Evolutionary conservation across 2,797 vertebrate species (phyloP).

Genomic region (Lutjanus campechanus): DNA sequence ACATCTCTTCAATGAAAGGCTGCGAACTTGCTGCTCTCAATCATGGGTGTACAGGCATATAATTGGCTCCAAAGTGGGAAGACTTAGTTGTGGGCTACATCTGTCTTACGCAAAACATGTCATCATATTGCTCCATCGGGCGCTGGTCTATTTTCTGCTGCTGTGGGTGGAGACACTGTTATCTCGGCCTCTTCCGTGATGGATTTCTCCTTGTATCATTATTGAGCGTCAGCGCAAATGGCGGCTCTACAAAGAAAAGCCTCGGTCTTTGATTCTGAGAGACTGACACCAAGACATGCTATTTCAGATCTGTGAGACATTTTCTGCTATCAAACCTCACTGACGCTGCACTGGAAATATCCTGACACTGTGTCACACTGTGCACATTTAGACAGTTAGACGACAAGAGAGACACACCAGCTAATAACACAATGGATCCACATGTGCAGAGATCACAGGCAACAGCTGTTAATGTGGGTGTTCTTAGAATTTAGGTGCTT

Average conservation of each 20-base stretch:
- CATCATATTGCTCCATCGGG: constrained; percentile 12
- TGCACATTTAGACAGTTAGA: constrained; percentile 34
- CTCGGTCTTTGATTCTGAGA: constrained; percentile 42
- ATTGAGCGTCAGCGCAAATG: constrained; percentile 46
- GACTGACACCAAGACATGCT: constrained; percentile 19
- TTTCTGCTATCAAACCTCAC: constrained; percentile 26
- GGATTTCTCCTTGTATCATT: constrained; percentile 40
- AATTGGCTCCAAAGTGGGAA: constrained; percentile 24
- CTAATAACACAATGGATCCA: constrained; percentile 22
- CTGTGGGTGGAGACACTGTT: constrained; percentile 21
- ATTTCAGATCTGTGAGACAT: constrained; percentile 30
- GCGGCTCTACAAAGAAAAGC: constrained; percentile 34
- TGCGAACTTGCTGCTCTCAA: constrained; percentile 10
- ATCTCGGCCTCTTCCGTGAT: constrained; percentile 16
- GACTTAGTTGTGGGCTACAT: constrained; percentile 11
- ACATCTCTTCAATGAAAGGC: constrained; percentile 16
- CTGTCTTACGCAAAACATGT: constrained; percentile 18
- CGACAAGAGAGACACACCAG: constrained; percentile 2
- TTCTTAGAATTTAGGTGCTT: neutral
- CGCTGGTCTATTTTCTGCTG: constrained; percentile 22
- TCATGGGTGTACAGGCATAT: neutral
- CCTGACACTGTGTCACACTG: constrained; percentile 6
- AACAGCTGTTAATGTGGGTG: neutral
- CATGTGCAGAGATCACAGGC: constrained; percentile 1
- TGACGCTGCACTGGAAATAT: constrained; percentile 11